Base-by-base conservation (phyloP, 2,888 invertebrate genomes). In the Ditula angustiorana region DNA sequence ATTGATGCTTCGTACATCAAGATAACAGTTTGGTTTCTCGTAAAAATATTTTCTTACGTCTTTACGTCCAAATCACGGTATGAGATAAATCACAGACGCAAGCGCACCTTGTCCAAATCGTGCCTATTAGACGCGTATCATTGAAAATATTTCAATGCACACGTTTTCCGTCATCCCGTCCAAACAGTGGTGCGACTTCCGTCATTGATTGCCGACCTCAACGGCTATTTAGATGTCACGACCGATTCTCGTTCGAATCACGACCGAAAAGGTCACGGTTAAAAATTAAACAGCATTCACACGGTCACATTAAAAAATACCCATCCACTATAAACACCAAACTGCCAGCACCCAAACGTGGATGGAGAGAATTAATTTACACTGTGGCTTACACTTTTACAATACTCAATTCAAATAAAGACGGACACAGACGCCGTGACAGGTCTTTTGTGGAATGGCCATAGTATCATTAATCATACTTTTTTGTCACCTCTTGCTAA, bases 401-500 rank as follows among this genome's bases (percentile, higher is more conserved):
- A 61, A 33, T 53, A 26, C 55, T 56, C 55, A 56, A 26, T 50
- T 41, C 62, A 52, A 78, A 80, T 82, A 76, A 82, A 83, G 80
- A 79, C 64, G 75, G 77, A 65, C 71, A 75, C 75, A 71, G 76
- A 76, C 74, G 74, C 75, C 80, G 85, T 81, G 86, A 84, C 87
- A 87, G 78, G 76, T 83, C 84, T 80, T 87, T 90, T 86, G 83
- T 86, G 83, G 57, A 59, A 79, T 80, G 81, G 79, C 75, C 79
- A 79, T 67, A 74, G 67, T 70, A 79, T 79, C 90, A 92, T 92
- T 87, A 91, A 92, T 92, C 92, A 91, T 81, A 55, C 72, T 90
- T 92, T 91, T 91, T 92, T 90, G 90, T 91, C 90, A 90, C 84
- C 86, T 78, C 81, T 74, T 72, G 83, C 82, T 87, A 90, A 89